Evolutionary conservation across 2,797 vertebrate species (phyloP), one percentile per base, ranked within the genome.

Genomic region (Pseudotriccus pelzelni): DNA sequence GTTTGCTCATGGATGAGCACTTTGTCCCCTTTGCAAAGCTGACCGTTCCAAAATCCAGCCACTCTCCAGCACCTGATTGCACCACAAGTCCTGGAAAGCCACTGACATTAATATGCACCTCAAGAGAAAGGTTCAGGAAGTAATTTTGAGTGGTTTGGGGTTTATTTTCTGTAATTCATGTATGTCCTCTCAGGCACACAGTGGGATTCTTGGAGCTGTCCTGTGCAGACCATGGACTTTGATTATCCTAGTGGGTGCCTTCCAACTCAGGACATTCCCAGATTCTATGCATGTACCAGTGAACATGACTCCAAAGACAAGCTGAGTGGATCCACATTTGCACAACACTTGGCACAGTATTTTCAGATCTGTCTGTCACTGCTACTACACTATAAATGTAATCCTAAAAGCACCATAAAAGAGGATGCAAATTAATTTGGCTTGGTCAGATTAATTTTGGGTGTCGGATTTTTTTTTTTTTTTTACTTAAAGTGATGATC

Each of bases 1-100:
- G 78, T 96, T 89, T 92, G 95, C 83, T 30, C 32, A 41, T 55
- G 81, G 81, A 66, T 21, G 84, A 91, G 64, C 73, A 59, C 94
- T 96, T 96, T 94, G 94, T 46, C 87, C 86, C 43, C 79, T 28
- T 78, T 8, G 68, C 55, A 56, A 55, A 58, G 76, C 75, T 67
- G 87, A 19, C 52, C 6, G 4, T 84, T 77, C 14, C 87, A 24
- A 49, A 14, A 46, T 62, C 41, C 66, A 30, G 12, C 55, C 39
- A 1, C 64, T 64, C 19, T 16, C 27, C 47, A 10, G 17, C 1
- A 28, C 41, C 62, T 36, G 66, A 63, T 83, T 90, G 86, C 93
- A 37, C 81, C 90, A 60, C 53, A 13, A 17, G 14, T 28, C 86
- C 75, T n/a, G 68, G 32, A 34, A 34, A 78, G 60, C 28, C 60